Percentiles rank a stretch among this genome's conserved stretches.
Evolutionary conservation across 2,888 invertebrate species (phyloP).

Genomic region (Stenchaetothrips biformis): DNA sequence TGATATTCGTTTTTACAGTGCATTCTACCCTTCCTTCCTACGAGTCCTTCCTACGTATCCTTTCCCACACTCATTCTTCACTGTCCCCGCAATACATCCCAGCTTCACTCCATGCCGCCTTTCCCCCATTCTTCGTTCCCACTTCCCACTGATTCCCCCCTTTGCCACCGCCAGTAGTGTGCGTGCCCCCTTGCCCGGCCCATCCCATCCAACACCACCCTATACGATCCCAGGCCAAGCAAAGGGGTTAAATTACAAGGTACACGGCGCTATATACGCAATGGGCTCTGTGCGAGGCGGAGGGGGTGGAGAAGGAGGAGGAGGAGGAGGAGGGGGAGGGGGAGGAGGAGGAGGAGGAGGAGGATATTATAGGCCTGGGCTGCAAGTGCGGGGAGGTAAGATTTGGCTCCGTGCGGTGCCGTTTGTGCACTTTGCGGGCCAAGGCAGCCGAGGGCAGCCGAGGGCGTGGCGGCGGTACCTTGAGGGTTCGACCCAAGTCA

Average conservation of each 20-base stretch:
- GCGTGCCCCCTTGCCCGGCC: neutral
- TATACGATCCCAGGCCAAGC: neutral
- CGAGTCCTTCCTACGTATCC: no score
- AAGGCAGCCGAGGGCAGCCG: neutral
- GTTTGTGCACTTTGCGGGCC: neutral
- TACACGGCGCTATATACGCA: neutral
- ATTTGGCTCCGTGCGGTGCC: neutral
- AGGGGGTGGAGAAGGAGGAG: slow-evolving; percentile 4
- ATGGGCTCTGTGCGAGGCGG: neutral
- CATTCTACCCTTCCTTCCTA: no score
- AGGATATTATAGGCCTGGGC: neutral
- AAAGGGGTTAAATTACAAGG: slow-evolving; percentile 12
- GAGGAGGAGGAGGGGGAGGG: slow-evolving; percentile 5
- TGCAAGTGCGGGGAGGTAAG: neutral
- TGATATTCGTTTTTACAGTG: no score
- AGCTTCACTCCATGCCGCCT: neutral
- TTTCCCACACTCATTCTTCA: neutral
- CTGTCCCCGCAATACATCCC: neutral
- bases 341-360: neutral
- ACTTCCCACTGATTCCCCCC: neutral
- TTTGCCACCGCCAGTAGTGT: neutral
- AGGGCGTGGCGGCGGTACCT: neutral
- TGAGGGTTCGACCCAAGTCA: neutral
- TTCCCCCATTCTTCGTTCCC: no score
- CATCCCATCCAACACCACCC: neutral